These are phyloP conservation scores for Falco biarmicus DNA, from an alignment of 2,797 vertebrate species.

Conservation along the genomic window DNA sequence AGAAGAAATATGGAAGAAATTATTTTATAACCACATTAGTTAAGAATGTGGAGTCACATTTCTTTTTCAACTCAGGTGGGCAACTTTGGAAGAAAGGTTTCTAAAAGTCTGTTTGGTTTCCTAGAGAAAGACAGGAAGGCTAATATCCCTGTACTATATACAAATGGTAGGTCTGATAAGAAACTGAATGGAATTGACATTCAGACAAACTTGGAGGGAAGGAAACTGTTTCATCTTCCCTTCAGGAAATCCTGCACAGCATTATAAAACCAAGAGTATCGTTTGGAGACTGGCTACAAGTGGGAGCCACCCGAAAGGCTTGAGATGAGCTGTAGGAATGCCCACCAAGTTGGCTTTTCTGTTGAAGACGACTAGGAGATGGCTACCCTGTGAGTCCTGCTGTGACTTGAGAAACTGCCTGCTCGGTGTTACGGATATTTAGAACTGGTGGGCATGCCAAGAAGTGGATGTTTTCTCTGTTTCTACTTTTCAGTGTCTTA, in stretches of 20 bases:
- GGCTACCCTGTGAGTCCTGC: not conserved
- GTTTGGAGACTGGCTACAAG: not conserved
- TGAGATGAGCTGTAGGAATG: not conserved
- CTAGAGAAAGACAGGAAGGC: not conserved
- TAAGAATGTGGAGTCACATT: not conserved
- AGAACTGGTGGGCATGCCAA: not conserved
- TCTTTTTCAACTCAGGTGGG: not conserved
- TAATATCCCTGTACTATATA: not conserved
- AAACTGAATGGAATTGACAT: not conserved
- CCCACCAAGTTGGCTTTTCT: not conserved
- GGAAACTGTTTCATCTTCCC: constrained; percentile 41
- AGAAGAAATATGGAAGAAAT: constrained; percentile 42
- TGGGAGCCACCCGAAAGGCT: not conserved
- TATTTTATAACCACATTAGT: not conserved
- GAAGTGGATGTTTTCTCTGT: not conserved
- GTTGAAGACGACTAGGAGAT: not conserved
- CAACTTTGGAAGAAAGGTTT: not conserved
- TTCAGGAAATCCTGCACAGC: constrained; percentile 22
- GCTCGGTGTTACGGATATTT: not conserved
- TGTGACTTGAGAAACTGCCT: not conserved
- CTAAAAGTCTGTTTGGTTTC: not conserved
- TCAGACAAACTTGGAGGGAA: constrained; percentile 42
- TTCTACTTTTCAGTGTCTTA: not conserved
- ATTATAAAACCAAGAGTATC: constrained; percentile 40
- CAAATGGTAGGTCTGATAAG: constrained; percentile 27